These are phyloP conservation scores for Melitaea cinxia DNA, from an alignment of 1,140 invertebrate genomes.

Conservation along the genomic window DNA sequence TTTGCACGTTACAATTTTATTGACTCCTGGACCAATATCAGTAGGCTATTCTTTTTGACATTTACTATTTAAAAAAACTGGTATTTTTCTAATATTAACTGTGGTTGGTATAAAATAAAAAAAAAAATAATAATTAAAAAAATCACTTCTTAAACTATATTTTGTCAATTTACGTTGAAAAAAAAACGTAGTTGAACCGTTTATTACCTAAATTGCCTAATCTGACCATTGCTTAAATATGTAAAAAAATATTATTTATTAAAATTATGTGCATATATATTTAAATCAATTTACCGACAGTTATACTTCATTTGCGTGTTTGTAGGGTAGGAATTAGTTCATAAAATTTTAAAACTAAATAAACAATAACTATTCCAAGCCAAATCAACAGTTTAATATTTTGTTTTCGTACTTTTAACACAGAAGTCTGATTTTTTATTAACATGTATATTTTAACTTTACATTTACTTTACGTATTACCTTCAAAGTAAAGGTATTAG, in stretches of 20 bases:
- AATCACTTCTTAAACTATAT: not conserved
- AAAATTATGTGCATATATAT: not conserved
- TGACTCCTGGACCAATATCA: slow-evolving; percentile 1
- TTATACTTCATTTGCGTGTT: not conserved
- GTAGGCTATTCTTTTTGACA: not conserved
- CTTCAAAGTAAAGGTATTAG: not conserved
- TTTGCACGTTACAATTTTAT: not conserved
- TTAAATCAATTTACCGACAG: not conserved
- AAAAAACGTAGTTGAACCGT: not conserved
- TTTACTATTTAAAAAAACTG: not conserved
- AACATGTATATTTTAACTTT: too few species aligned
- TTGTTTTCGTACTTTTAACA: not conserved
- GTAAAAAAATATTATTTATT: not conserved
- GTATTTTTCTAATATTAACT: not conserved
- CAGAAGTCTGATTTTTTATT: not conserved
- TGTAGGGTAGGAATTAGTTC: not conserved
- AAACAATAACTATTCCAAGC: not conserved
- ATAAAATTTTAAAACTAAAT: not conserved
- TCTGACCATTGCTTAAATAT: not conserved
- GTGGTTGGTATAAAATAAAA: not conserved
- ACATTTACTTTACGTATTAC: not conserved
- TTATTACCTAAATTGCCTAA: not conserved
- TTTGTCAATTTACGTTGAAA: not conserved
- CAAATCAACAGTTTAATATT: not conserved
- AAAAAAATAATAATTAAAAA: not conserved